Evolutionary conservation across 2,888 invertebrate species (phyloP).

Genomic region (Endomychus coccineus): DNA sequence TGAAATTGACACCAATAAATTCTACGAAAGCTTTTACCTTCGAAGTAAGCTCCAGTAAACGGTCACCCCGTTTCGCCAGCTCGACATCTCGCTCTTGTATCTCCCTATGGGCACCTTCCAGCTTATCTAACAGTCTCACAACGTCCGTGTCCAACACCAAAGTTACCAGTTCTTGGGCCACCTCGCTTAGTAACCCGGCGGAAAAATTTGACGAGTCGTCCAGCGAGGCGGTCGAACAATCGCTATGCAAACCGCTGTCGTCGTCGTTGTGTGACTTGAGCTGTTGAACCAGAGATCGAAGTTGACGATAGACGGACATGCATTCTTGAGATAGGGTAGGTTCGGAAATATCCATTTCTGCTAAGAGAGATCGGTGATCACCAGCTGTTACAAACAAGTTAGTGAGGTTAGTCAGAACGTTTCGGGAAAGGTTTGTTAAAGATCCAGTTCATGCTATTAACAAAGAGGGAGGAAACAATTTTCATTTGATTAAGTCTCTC

Average conservation of each 20-base stretch:
- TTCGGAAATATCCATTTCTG: conserved; percentile 82
- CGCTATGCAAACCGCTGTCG: conserved; percentile 59
- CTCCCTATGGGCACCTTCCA: conserved; percentile 69
- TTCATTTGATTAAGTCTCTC: too few species aligned
- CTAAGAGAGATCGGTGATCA: conserved; percentile 68
- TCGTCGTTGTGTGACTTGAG: conserved; percentile 70
- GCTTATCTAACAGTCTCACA: conserved; percentile 65
- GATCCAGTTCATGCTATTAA: too few species aligned
- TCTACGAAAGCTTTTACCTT: conserved; percentile 59
- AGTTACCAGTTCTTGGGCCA: conserved; percentile 68
- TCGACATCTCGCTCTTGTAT: conserved; percentile 72
- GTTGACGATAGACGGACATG: conserved; percentile 64
- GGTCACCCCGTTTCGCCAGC: conserved; percentile 70
- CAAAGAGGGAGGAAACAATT: too few species aligned
- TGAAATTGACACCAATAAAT: too few species aligned
- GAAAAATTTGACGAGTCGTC: conserved; percentile 44
- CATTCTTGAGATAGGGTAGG: conserved; percentile 52
- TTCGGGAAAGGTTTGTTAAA: too few species aligned
- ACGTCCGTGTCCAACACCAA: conserved; percentile 68
- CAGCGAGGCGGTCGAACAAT: conserved; percentile 59
- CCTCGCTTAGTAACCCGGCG: conserved; percentile 48
- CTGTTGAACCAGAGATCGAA: conserved; percentile 65
- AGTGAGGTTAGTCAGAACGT: too few species aligned
- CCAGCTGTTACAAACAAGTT: too few species aligned
- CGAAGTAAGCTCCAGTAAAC: conserved; percentile 71